Evolutionary conservation across 2,113 vertebrate genomes (phyloP).

Genomic region (Nothoprocta pentlandii): DNA sequence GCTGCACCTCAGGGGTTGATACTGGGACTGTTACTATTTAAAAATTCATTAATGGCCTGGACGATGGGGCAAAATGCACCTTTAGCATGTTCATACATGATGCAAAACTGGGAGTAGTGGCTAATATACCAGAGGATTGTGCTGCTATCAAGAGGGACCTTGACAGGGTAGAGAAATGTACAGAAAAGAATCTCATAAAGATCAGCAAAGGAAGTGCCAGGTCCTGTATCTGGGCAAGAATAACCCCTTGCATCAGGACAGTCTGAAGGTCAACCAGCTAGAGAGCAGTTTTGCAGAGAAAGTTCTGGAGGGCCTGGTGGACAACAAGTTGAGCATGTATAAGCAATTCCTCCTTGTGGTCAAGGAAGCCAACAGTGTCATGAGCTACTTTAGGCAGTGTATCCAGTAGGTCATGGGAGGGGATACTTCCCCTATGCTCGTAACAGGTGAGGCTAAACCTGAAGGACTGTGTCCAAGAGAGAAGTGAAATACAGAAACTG

Average conservation of each 20-base stretch:
- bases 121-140: neutral
- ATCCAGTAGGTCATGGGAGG: no score
- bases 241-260: neutral
- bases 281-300: neutral
- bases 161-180: neutral
- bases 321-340: neutral
- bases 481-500: no score
- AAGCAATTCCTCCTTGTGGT: fast-evolving
- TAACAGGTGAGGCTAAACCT: no score
- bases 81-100: neutral
- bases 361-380: no score
- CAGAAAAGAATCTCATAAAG: neutral
- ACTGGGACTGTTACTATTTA: fast-evolving
- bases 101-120: neutral
- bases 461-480: no score
- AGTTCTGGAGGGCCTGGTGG: neutral
- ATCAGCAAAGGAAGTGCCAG: neutral
- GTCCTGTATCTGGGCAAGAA: neutral
- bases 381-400: no score
- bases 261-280: neutral
- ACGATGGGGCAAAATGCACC: neutral
- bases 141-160: neutral
- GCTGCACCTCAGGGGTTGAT: neutral
- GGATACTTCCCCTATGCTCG: no score
- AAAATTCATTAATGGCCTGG: neutral